Conservation (phyloP, 2,797 vertebrate species). For the Chiroxiphia lanceolata region DNA sequence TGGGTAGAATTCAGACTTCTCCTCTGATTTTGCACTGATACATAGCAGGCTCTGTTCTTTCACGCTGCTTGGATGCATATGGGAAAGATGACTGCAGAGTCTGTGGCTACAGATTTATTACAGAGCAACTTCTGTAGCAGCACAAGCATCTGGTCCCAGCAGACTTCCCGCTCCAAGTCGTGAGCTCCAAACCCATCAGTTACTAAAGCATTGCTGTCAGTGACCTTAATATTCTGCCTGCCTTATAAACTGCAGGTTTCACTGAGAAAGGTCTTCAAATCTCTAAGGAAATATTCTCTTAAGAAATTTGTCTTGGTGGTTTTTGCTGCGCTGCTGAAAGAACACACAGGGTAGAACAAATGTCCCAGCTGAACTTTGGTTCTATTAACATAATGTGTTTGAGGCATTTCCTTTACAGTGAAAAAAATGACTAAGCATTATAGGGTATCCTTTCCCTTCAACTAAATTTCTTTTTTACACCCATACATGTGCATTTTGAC, state of each 20-base stretch:
- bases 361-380: background rate
- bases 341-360: background rate
- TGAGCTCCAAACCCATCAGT: background rate
- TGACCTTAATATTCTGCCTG: background rate
- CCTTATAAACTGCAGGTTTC: background rate
- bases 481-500: background rate
- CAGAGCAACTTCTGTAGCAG: background rate
- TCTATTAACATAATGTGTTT: background rate
- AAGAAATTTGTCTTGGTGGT: background rate
- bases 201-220: background rate
- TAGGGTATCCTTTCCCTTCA: background rate
- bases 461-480: background rate
- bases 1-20: background rate
- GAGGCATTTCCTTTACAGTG: background rate
- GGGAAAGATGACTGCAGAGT: background rate
- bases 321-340: background rate
- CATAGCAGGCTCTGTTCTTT: background rate
- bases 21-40: background rate
- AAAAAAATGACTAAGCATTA: background rate
- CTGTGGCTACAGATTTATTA: slow-evolving; percentile 1
- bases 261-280: background rate
- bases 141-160: background rate
- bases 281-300: background rate
- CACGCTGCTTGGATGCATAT: background rate
- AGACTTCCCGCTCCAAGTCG: background rate